Evolutionary conservation across 2,797 vertebrate species (phyloP).

Genomic region (Lacerta agilis): DNA sequence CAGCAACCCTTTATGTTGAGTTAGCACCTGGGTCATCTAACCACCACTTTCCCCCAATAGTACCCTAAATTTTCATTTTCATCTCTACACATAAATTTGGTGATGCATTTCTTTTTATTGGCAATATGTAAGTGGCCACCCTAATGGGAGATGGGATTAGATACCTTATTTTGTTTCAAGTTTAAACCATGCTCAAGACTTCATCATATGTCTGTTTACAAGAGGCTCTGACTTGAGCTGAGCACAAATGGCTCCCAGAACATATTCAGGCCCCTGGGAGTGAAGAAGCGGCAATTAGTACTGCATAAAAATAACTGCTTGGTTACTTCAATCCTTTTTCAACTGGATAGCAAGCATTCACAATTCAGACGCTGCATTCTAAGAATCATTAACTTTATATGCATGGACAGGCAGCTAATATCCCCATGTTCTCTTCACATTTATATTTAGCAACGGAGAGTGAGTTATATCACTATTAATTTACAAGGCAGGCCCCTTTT

Average conservation of each 20-base stretch:
- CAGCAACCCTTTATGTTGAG: too few species aligned
- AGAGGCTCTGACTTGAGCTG: not conserved
- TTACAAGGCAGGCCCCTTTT: conserved; percentile 32
- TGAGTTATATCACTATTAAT: conserved; percentile 38
- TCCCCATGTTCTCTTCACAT: conserved; percentile 2
- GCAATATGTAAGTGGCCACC: too few species aligned
- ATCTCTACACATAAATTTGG: too few species aligned
- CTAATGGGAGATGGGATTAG: not conserved
- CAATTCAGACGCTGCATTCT: not conserved
- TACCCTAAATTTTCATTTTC: too few species aligned
- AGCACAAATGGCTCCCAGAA: not conserved
- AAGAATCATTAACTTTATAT: conserved; percentile 32
- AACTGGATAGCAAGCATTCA: not conserved
- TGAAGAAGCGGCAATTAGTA: not conserved
- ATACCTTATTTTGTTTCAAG: not conserved
- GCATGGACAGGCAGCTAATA: conserved; percentile 27
- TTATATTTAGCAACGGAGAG: conserved; percentile 34
- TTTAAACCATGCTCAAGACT: not conserved
- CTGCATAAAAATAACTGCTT: conserved; percentile 2
- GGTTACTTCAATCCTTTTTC: not conserved
- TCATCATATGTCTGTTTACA: not conserved
- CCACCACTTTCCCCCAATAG: too few species aligned
- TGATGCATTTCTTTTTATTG: too few species aligned
- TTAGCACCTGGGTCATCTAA: too few species aligned
- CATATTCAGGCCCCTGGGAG: not conserved